Conservation (phyloP, 2,797 vertebrate species). For the Chrysocyon brachyurus region DNA sequence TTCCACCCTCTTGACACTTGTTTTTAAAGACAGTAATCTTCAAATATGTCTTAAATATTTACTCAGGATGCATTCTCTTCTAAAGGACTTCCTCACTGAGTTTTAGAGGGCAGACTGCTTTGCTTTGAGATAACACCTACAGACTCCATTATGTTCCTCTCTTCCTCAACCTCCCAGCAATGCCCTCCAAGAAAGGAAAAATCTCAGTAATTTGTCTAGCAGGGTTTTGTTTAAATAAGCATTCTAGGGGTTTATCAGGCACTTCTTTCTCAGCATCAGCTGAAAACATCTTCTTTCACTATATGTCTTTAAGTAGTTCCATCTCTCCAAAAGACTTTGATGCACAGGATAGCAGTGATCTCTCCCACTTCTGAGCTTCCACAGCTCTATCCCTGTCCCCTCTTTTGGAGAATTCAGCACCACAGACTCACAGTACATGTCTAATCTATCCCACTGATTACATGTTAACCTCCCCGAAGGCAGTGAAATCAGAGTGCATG, state of each 20-base stretch:
- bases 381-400: not conserved
- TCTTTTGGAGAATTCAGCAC: not conserved
- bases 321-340: slow-evolving; percentile 55
- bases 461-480: not conserved
- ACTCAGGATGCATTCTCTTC: slow-evolving; percentile 40
- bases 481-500: slow-evolving; percentile 23
- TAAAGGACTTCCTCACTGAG: slow-evolving; percentile 32
- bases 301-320: not conserved
- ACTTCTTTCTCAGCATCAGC: slow-evolving; percentile 58
- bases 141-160: not conserved
- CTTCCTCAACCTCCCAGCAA: slow-evolving; percentile 17
- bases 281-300: slow-evolving; percentile 38
- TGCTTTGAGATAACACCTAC: slow-evolving; percentile 15
- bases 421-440: not conserved
- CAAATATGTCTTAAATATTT: slow-evolving; percentile 48
- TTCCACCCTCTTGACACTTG: not conserved
- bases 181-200: slow-evolving; percentile 38
- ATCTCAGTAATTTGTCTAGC: slow-evolving; percentile 5
- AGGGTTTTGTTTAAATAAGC: slow-evolving; percentile 15
- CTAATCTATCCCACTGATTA: not conserved
- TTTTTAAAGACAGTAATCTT: slow-evolving; percentile 60
- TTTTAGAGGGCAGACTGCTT: slow-evolving; percentile 10
- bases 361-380: not conserved
- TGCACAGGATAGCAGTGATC: not conserved
- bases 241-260: not conserved